Evolutionary conservation across 2,888 invertebrate species (phyloP), one percentile per base, ranked within the genome.

Genomic region (Onthophagus sagittarius): DNA sequence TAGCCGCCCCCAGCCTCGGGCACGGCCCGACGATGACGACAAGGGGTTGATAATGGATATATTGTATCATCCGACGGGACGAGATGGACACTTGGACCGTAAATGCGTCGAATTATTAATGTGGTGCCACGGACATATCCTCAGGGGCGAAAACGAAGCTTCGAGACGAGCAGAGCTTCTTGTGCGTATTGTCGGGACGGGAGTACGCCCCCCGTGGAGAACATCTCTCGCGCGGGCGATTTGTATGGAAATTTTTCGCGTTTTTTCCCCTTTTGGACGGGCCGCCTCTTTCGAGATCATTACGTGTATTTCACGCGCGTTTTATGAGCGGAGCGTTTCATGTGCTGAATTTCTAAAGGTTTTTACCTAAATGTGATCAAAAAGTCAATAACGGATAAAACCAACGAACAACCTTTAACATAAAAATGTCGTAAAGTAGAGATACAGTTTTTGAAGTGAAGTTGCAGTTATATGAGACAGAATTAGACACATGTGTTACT

Each of bases 11-110:
- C 62, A 31, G 62, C 15, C 67, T n/a, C 62, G 71, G 62, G n/a
- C 67, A 5, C 62, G 71, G 69, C 13, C 70, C 67, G 72, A 33
- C 65, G 33, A 64, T 32, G 63, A 15, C 33, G 39, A 33, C 72
- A 72, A 80, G 83, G 82, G 81, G 78, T 80, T 83, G 83, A 83
- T 83, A 83, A 84, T 84, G 83, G 83, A 83, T 83, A 83, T 81
- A 83, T 83, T 83, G 83, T 83, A 84, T 84, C 84, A 83, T 83
- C 83, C 82, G 82, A 80, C 77, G 78, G 73, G 77, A 75, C 76
- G 76, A 78, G 80, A 80, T 80, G 81, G 81, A 82, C 81, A 81
- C 80, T 80, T 79, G 79, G 77, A 78, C 67, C 67, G 32, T 67
- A 67, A 67, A 67, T 67, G 67, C 67, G 23, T 32, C 11, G 67